A percentile compares a stretch with the other conserved stretches of the same genome.
phyloP scores from a whole-genome alignment of 2,797 vertebrate species.

The Sternarchorhynchus goeldii region DNA sequence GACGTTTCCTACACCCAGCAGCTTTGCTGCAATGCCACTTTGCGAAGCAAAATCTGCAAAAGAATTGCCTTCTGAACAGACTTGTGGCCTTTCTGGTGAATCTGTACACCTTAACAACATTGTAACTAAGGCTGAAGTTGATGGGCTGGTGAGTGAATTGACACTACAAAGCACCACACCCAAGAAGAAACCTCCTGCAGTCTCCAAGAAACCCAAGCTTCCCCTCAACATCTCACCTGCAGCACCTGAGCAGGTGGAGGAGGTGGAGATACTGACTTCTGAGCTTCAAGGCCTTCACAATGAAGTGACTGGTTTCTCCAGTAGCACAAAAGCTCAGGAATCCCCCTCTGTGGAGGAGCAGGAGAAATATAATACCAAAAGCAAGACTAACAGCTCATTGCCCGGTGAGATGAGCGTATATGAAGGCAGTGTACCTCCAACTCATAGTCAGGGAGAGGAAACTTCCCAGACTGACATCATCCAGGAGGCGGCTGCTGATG shows the following conservation, averaged over 20 bases:
- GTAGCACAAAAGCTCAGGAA: constrained; percentile 65
- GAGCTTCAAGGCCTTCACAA: constrained; percentile 59
- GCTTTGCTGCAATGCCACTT: constrained; percentile 9
- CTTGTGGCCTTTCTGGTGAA: constrained; percentile 46
- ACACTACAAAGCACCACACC: constrained; percentile 64
- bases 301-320: constrained; percentile 55
- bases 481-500: constrained; percentile 66
- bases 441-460: constrained; percentile 32
- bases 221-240: constrained; percentile 74
- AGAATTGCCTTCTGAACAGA: constrained; percentile 38
- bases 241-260: constrained; percentile 66
- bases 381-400: constrained; percentile 66
- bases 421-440: constrained; percentile 46
- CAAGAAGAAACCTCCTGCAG: constrained; percentile 86
- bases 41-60: constrained; percentile 46
- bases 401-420: constrained; percentile 68
- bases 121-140: constrained; percentile 16
- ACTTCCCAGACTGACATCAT: constrained; percentile 44
- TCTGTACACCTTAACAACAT: constrained; percentile 19
- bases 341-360: constrained; percentile 59
- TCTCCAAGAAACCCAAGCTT: constrained; percentile 93
- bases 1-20: constrained; percentile 50
- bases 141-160: not conserved
- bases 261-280: constrained; percentile 63
- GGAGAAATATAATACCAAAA: constrained; percentile 65